phyloP scores from a whole-genome alignment of 1,140 invertebrate species.

The Ptiloglossa arizonensis region DNA sequence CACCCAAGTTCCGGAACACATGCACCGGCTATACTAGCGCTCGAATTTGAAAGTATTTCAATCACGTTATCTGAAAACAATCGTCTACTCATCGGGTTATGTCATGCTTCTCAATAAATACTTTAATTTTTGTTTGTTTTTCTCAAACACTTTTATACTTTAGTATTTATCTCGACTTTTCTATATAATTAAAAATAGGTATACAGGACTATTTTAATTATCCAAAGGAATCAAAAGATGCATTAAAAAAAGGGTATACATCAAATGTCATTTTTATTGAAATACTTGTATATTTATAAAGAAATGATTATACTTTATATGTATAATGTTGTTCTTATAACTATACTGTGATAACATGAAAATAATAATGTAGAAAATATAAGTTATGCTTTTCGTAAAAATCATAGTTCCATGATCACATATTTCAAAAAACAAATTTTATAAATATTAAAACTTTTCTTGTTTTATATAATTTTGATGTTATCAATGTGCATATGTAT shows the following conservation, averaged over 20 bases:
- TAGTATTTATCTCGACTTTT: not conserved
- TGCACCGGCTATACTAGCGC: not conserved
- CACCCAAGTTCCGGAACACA: constrained; percentile 15
- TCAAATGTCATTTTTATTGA: not conserved
- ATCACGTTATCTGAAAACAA: not conserved
- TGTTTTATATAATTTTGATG: not conserved
- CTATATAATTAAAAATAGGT: not conserved
- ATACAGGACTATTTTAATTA: not conserved
- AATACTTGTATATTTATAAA: not conserved
- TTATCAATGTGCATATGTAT: not conserved
- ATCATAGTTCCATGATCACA: too few relatives aligned
- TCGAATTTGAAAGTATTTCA: constrained; percentile 13
- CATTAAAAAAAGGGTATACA: not conserved
- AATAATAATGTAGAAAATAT: not conserved
- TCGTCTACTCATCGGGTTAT: not conserved
- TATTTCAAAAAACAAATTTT: not conserved
- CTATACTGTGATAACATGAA: not conserved
- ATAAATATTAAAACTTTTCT: too few relatives aligned
- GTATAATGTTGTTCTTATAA: not conserved
- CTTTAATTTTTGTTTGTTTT: not conserved
- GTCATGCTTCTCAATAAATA: not conserved
- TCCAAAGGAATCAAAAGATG: not conserved
- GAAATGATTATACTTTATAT: not conserved
- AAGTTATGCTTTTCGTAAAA: not conserved
- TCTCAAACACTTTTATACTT: not conserved